Evolutionary conservation across 2,888 invertebrate species (phyloP).

Genomic region (Elgonia sp.): DNA sequence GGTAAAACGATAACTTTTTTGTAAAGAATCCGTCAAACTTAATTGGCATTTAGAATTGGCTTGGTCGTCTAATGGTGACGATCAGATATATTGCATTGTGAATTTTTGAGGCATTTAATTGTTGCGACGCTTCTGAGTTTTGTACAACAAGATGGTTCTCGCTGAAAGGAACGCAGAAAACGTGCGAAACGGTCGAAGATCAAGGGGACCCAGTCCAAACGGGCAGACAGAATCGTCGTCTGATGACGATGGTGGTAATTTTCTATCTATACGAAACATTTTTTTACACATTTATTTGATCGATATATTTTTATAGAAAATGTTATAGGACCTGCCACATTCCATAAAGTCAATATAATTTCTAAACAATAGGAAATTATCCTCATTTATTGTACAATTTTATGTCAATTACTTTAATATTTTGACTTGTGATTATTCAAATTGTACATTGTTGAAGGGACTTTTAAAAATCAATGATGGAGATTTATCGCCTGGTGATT

Average conservation of each 20-base stretch:
- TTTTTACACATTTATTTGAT: slow-evolving; percentile 11
- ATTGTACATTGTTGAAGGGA: neutral
- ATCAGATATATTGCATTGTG: slow-evolving; percentile 44
- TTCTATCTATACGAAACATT: neutral
- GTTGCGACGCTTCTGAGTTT: slow-evolving; percentile 19
- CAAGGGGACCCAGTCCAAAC: slow-evolving; percentile 96
- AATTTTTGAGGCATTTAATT: slow-evolving; percentile 37
- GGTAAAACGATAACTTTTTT: slow-evolving; percentile 80
- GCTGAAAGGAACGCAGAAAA: slow-evolving; percentile 95
- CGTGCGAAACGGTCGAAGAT: slow-evolving; percentile 95
- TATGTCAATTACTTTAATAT: neutral
- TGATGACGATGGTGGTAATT: slow-evolving; percentile 94
- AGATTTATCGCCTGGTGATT: neutral
- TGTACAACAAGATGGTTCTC: slow-evolving; percentile 91
- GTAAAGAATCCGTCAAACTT: neutral
- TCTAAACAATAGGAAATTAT: neutral
- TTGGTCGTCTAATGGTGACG: slow-evolving; percentile 70
- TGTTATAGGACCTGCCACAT: neutral
- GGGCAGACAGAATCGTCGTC: slow-evolving; percentile 94
- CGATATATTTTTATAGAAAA: neutral
- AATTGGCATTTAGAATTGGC: slow-evolving; percentile 72
- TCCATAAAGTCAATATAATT: neutral
- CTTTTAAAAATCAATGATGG: slow-evolving; percentile 19
- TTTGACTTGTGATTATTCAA: neutral
- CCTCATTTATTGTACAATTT: neutral